phyloP scores from a whole-genome alignment of 2,888 invertebrate genomes.

The Drosophila acutilabella region DNA sequence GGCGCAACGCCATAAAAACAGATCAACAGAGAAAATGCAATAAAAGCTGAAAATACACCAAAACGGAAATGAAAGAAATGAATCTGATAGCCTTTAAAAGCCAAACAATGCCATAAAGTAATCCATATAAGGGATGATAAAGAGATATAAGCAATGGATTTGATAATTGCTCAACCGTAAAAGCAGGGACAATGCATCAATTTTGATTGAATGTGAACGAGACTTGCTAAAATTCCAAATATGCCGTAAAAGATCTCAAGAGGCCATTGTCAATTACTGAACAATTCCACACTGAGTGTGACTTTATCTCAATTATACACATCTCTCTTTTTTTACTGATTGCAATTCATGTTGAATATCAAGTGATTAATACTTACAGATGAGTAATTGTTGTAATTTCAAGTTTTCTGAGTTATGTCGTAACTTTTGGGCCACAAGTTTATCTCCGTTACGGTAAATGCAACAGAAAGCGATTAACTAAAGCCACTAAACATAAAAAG shows the following conservation, averaged over 20 bases:
- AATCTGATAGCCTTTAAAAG: slow-evolving; percentile 45
- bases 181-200: slow-evolving; percentile 5
- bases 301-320: neutral
- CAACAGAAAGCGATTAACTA: slow-evolving; percentile 60
- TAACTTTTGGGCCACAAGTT: slow-evolving; percentile 60
- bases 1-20: slow-evolving; percentile 60
- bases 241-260: neutral
- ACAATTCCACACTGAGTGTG: neutral
- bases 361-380: slow-evolving; percentile 11
- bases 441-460: slow-evolving; percentile 49
- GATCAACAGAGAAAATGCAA: slow-evolving; percentile 56
- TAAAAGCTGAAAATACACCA: slow-evolving; percentile 39
- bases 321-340: neutral
- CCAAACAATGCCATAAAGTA: slow-evolving; percentile 53
- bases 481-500: slow-evolving; percentile 14
- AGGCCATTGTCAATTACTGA: neutral
- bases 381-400: slow-evolving; percentile 59
- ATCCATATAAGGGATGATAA: slow-evolving; percentile 36
- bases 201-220: slow-evolving; percentile 7
- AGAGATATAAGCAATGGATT: slow-evolving; percentile 39
- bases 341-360: slow-evolving; percentile 17
- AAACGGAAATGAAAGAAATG: slow-evolving; percentile 40
- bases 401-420: slow-evolving; percentile 31
- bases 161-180: slow-evolving; percentile 56
- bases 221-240: neutral